Percentiles rank a stretch among this genome's conserved stretches.
Conservation (phyloP, 2,888 invertebrate genomes). For the Saturnia pavonia region DNA sequence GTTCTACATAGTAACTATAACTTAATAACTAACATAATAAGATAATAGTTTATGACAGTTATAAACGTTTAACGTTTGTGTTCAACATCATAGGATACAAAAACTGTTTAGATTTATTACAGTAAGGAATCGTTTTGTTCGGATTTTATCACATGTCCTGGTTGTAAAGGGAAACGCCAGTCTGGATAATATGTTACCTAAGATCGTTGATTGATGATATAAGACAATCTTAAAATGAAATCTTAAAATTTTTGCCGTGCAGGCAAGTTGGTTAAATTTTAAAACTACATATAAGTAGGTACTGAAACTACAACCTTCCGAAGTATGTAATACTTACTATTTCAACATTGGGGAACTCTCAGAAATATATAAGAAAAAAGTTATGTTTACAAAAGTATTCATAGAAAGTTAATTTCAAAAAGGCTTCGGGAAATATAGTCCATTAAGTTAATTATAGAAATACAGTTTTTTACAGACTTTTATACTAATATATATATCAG, state of each 20-base stretch:
- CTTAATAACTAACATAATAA: constrained; percentile 31
- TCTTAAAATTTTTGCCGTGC: not conserved
- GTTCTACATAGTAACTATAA: constrained; percentile 23
- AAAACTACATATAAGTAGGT: too few relatives aligned
- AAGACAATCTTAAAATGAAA: not conserved
- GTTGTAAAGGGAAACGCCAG: constrained; percentile 9
- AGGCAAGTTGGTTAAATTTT: not conserved
- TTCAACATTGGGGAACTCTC: too few relatives aligned
- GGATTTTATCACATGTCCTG: constrained; percentile 9
- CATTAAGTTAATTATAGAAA: too few relatives aligned
- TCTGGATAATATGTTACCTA: not conserved
- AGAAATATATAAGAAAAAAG: too few relatives aligned
- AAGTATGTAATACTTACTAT: too few relatives aligned
- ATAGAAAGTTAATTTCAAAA: too few relatives aligned
- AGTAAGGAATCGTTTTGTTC: constrained; percentile 12
- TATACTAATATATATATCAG: not conserved
- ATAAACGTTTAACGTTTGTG: constrained; percentile 40
- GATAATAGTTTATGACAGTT: constrained; percentile 37
- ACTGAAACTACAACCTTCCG: too few relatives aligned
- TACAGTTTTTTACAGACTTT: too few relatives aligned
- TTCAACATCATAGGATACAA: constrained; percentile 24
- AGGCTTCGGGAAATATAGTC: too few relatives aligned
- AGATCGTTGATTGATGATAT: not conserved
- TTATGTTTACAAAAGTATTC: too few relatives aligned
- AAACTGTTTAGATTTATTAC: constrained; percentile 21